phyloP scores from a whole-genome alignment of 2,113 vertebrate genomes.

The Tupaia chinensis region DNA sequence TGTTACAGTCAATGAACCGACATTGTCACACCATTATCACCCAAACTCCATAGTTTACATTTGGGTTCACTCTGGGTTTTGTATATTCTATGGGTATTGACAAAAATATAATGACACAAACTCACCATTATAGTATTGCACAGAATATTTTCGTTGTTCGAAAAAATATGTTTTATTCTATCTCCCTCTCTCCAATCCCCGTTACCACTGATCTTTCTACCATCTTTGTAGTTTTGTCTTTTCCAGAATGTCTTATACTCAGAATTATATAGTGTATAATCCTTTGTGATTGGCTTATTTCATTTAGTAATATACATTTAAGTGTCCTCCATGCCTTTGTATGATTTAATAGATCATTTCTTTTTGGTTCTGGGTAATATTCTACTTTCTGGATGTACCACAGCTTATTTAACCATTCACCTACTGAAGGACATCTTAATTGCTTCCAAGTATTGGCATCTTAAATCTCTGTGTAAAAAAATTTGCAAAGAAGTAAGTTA shows the following conservation, averaged over 20 bases:
- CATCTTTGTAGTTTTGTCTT: neutral
- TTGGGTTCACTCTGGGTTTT: neutral
- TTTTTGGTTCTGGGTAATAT: neutral
- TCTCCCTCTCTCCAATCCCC: neutral
- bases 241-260: neutral
- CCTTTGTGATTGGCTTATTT: neutral
- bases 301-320: neutral
- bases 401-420: neutral
- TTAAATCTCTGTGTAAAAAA: neutral
- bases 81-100: neutral
- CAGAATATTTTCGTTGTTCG: neutral
- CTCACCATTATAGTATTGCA: neutral
- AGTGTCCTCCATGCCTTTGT: neutral
- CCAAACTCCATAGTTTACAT: neutral
- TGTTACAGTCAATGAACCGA: neutral
- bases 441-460: neutral
- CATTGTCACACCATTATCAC: too few species aligned
- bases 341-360: neutral
- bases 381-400: neutral
- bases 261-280: neutral
- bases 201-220: too few species aligned
- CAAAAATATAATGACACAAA: neutral
- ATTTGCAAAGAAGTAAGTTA: neutral
- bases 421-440: neutral
- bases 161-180: neutral